Evolutionary conservation across 92 coral and sea anemone species (phyloP).

Genomic region (Epizoanthus rinbou): DNA sequence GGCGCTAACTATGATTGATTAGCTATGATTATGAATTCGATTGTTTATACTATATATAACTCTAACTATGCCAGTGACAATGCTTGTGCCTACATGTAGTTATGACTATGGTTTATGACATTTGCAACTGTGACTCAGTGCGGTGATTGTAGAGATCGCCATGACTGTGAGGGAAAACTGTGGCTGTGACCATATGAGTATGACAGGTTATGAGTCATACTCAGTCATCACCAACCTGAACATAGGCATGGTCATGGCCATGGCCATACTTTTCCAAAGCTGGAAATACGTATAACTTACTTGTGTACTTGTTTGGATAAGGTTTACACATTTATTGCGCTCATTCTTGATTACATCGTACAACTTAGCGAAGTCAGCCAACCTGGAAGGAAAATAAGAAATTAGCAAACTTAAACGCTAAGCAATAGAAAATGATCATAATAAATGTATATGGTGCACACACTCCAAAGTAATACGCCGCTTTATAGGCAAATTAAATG

Average conservation of each 20-base stretch:
- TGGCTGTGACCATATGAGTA: background rate
- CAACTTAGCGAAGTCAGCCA: conserved; percentile 96
- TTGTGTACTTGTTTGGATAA: conserved; percentile 98
- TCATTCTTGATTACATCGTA: conserved; percentile 99
- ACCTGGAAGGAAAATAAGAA: conserved; percentile 50
- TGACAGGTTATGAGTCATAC: background rate
- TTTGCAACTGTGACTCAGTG: too few relatives aligned
- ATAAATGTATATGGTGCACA: background rate
- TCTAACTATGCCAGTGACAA: too few relatives aligned
- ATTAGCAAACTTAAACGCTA: background rate
- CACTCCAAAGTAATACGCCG: too few relatives aligned
- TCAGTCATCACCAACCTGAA: background rate
- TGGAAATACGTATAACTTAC: conserved; percentile 39
- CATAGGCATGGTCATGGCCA: background rate
- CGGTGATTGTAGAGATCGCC: too few relatives aligned
- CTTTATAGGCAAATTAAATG: background rate
- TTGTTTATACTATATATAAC: too few relatives aligned
- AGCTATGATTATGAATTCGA: too few relatives aligned
- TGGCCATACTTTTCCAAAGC: too few relatives aligned
- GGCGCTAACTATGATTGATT: too few relatives aligned
- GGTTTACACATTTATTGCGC: conserved; percentile 95
- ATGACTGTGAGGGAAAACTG: background rate
- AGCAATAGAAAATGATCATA: background rate
- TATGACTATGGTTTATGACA: too few relatives aligned
- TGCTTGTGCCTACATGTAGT: too few relatives aligned